These are phyloP conservation scores for Orthonyx spaldingii DNA, from an alignment of 2,113 vertebrate genomes.

Conservation along the genomic window DNA sequence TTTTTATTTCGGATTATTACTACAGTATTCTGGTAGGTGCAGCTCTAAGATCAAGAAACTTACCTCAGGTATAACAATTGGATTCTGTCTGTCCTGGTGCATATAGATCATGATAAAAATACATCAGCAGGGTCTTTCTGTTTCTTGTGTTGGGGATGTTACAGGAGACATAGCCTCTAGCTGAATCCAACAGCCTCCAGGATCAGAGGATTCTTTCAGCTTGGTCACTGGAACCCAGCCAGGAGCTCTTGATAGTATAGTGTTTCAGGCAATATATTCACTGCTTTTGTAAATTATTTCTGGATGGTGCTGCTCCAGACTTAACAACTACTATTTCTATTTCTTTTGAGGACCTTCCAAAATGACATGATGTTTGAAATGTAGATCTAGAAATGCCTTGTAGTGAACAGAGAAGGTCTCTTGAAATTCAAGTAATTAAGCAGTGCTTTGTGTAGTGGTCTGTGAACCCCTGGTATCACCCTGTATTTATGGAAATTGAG, in stretches of 20 bases:
- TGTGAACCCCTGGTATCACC: neutral
- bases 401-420: neutral
- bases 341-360: neutral
- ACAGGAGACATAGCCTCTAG: fast-evolving
- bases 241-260: neutral
- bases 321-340: neutral
- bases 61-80: neutral
- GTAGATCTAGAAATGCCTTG: neutral
- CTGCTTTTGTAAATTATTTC: neutral
- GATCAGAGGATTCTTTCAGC: neutral
- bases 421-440: neutral
- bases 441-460: neutral
- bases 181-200: neutral
- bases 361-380: neutral
- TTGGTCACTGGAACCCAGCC: neutral
- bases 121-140: neutral
- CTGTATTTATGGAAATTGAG: neutral
- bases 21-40: neutral
- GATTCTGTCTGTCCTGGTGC: neutral
- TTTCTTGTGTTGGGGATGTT: neutral
- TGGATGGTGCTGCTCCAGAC: neutral
- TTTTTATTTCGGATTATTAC: neutral
- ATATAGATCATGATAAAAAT: neutral
- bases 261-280: neutral
- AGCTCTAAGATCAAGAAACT: neutral